Base-by-base conservation (phyloP, 2,888 invertebrate genomes). In the Epinotia nisella region DNA sequence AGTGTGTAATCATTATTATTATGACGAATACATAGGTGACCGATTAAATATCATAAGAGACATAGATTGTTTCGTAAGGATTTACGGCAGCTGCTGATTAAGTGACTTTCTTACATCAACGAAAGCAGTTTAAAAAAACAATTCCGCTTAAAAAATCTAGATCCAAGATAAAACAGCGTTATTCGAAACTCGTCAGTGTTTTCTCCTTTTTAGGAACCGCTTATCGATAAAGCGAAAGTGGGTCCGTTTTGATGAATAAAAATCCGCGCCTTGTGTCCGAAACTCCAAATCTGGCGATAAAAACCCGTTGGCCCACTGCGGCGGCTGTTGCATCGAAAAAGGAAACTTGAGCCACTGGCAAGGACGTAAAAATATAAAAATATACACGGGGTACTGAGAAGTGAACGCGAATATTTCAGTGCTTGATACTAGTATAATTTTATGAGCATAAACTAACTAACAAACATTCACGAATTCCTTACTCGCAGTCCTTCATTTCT, bases 231-330 rank as follows among this genome's bases (percentile, higher is more conserved):
- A 74, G 76, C 72, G 77, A 77, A 77, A 77, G 76, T 76, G 39
- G 71, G 55, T n/a, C 39, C 58, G 65, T 45, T 68, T 65, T 76
- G 69, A 74, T 76, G 76, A 76, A 77, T 77, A 74, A 74, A 66
- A 75, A 74, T 75, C 59, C 21, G 70, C 67, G 49, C 67, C 41
- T 45, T 61, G 68, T 41, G 61, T 21, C 21, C 24, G 41, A 66
- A 66, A 66, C 66, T 56, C 66, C 60, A 19, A 49, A 70, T 79
- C 74, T 78, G 71, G 72, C 67, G 75, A 70, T 79, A 85, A 85
- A 85, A 85, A 86, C 85, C 80, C 65, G 82, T 76, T 82, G 85
- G 83, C 85, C 86, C 81, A 83, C 75, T 83, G 75, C 64, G 66
- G 66, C 70, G 66, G 66, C 70, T 74, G 78, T 76, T 75, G 71